These are phyloP conservation scores for Nemotelus pantherinus DNA, from an alignment of 2,888 invertebrate species.

Conservation along the genomic window DNA sequence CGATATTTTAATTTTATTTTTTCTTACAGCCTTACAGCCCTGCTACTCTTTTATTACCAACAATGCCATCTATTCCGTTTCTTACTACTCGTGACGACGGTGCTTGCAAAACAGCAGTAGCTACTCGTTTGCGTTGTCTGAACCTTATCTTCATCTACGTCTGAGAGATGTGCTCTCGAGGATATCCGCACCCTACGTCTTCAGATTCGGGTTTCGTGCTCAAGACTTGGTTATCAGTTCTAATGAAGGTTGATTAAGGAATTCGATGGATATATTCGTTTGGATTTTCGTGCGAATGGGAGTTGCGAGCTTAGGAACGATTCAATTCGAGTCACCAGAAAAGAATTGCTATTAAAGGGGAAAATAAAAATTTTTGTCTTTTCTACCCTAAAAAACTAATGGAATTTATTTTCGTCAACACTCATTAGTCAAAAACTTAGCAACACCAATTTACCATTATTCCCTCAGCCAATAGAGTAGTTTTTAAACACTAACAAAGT, in stretches of 20 bases:
- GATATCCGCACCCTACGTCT: neutral
- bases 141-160: constrained; percentile 25
- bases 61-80: constrained; percentile 36
- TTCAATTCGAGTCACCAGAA: too few relatives aligned
- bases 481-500: too few relatives aligned
- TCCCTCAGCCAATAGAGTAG: too few relatives aligned
- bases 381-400: too few relatives aligned
- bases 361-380: too few relatives aligned
- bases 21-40: constrained; percentile 51
- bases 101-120: neutral
- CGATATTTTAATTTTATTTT: constrained; percentile 63
- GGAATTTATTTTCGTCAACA: too few relatives aligned
- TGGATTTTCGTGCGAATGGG: too few relatives aligned
- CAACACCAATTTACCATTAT: too few relatives aligned
- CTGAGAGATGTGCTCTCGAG: neutral
- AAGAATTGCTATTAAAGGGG: too few relatives aligned
- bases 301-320: too few relatives aligned
- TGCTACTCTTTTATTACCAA: constrained; percentile 26
- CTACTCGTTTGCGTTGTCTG: neutral
- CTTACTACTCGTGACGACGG: constrained; percentile 11
- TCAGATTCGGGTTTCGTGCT: constrained; percentile 45
- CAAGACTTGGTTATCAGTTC: constrained; percentile 47
- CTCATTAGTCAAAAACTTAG: too few relatives aligned
- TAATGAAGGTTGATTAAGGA: constrained; percentile 45
- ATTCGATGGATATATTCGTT: neutral